These are phyloP conservation scores for Enteromius anoplus DNA, from an alignment of 2,797 vertebrate species.

Conservation along the genomic window DNA sequence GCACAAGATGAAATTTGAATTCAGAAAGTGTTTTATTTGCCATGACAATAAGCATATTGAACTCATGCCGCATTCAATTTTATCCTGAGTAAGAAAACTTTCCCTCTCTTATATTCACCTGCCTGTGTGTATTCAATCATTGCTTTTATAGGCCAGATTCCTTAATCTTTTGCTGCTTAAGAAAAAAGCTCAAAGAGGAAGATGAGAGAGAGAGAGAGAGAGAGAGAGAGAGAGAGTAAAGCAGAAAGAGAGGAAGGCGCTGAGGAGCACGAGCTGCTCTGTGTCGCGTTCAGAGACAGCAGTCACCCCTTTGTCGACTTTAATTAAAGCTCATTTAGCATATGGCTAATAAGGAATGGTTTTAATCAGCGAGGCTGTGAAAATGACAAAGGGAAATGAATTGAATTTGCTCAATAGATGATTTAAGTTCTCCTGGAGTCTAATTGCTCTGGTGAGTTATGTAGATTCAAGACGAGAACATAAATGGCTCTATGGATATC, in stretches of 20 bases:
- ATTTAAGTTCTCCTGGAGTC: conserved; percentile 40
- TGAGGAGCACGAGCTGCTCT: not conserved
- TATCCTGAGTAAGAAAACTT: conserved; percentile 2
- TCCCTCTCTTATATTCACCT: conserved; percentile 15
- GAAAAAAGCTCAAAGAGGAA: conserved; percentile 26
- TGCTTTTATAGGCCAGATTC: conserved; percentile 21
- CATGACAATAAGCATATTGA: conserved; percentile 23
- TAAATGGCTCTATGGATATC: conserved; percentile 4
- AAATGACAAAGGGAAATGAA: conserved; percentile 68
- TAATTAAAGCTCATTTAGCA: conserved; percentile 70
- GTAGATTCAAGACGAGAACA: conserved; percentile 15
- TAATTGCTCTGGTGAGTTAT: conserved; percentile 33
- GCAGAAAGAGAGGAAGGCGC: conserved; percentile 25
- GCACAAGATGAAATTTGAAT: conserved; percentile 33
- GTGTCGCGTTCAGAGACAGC: conserved; percentile 24
- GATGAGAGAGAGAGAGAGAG: not conserved
- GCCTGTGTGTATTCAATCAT: conserved; percentile 38
- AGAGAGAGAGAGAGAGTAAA: conserved; percentile 26
- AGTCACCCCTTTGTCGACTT: conserved; percentile 52
- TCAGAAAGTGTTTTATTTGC: conserved; percentile 25
- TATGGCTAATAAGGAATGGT: conserved; percentile 62
- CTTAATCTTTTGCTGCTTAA: conserved; percentile 38
- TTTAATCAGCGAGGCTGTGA: conserved; percentile 58
- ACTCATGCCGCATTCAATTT: conserved; percentile 20
- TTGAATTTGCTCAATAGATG: conserved; percentile 52